Percentiles rank a stretch among this genome's conserved stretches.
Evolutionary conservation across 2,888 invertebrate genomes (phyloP).

Genomic region (Lycia hirtaria): DNA sequence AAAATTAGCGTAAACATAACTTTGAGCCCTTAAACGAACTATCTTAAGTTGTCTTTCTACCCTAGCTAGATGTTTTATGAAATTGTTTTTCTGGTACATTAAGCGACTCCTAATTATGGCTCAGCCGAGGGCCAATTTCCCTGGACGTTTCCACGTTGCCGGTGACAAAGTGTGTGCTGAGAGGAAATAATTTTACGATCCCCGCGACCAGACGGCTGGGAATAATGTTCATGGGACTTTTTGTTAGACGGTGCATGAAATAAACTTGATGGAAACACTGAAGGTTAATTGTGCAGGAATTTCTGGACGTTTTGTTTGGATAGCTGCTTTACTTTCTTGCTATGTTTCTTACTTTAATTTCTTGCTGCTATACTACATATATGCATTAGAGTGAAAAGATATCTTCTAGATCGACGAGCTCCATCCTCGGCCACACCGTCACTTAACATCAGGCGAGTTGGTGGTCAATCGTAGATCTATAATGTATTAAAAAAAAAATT

Average conservation of each 20-base stretch:
- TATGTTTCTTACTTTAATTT: too few species aligned
- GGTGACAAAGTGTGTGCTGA: slow-evolving; percentile 75
- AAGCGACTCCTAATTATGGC: slow-evolving; percentile 81
- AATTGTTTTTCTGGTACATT: slow-evolving; percentile 84
- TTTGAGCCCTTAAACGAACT: too few species aligned
- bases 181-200: slow-evolving; percentile 72
- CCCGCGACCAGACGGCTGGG: slow-evolving; percentile 65
- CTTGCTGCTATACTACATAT: too few species aligned
- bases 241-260: slow-evolving; percentile 45
- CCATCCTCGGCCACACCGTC: too few species aligned
- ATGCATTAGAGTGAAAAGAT: too few species aligned
- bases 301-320: not conserved
- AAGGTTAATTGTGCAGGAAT: slow-evolving; percentile 11
- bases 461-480: too few species aligned
- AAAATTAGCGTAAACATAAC: too few species aligned
- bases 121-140: slow-evolving; percentile 74
- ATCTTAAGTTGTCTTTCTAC: slow-evolving; percentile 64
- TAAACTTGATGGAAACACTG: slow-evolving; percentile 35
- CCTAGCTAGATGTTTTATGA: slow-evolving; percentile 72
- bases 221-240: slow-evolving; percentile 59
- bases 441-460: too few species aligned
- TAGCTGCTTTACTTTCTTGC: too few species aligned
- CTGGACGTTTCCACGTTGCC: slow-evolving; percentile 76
- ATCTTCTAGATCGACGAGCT: too few species aligned
- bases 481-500: too few species aligned